Conservation (phyloP, 1,140 invertebrate genomes). For the Drosophila orena region DNA sequence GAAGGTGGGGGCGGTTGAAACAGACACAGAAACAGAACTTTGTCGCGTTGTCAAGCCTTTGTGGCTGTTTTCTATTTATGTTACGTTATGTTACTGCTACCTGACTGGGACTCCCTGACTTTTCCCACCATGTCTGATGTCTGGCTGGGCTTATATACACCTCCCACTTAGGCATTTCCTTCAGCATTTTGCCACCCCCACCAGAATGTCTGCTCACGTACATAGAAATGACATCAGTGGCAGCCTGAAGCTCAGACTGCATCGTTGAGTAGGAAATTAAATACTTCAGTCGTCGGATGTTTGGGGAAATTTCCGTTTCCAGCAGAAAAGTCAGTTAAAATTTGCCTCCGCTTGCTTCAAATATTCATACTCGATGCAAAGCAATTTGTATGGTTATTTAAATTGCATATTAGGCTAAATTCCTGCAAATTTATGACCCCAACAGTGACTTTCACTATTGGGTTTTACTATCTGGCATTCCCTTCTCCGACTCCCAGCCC, state of each 20-base stretch:
- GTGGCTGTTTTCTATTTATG: conserved; percentile 77
- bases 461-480: neutral
- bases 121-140: conserved; percentile 46
- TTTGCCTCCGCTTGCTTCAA: conserved; percentile 22
- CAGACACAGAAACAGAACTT: conserved; percentile 38
- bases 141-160: conserved; percentile 3
- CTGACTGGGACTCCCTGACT: conserved; percentile 28
- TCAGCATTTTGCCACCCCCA: conserved; percentile 34
- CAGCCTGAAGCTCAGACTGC: conserved; percentile 45
- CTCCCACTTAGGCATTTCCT: conserved; percentile 7
- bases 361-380: conserved; percentile 7
- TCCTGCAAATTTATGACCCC: conserved; percentile 37
- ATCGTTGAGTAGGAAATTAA: conserved; percentile 76
- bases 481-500: conserved; percentile 2
- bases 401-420: conserved; percentile 50
- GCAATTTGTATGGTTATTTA: conserved; percentile 44
- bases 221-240: conserved; percentile 65
- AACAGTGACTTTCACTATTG: conserved; percentile 27
- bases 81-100: conserved; percentile 49
- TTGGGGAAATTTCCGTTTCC: conserved; percentile 71
- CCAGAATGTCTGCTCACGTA: conserved; percentile 44
- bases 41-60: conserved; percentile 76
- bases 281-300: conserved; percentile 78
- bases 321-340: conserved; percentile 45
- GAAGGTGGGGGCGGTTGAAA: conserved; percentile 18